phyloP scores from a whole-genome alignment of 2,113 vertebrate genomes.

The Sapayoa aenigma region DNA sequence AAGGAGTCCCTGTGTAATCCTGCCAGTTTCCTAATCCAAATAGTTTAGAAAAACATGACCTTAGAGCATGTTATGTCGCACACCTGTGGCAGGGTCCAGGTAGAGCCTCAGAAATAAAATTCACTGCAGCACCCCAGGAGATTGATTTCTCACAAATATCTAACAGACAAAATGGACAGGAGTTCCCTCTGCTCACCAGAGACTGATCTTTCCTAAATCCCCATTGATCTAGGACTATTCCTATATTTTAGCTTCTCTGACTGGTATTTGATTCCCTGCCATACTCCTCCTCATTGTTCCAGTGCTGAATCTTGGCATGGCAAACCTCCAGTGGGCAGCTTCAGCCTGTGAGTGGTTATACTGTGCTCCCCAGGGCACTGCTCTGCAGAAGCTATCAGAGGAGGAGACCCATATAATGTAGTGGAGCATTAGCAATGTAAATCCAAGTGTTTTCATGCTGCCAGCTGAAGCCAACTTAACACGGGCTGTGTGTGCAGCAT shows the following conservation, averaged over 20 bases:
- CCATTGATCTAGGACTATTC: not conserved
- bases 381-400: not conserved
- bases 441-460: slow-evolving; percentile 1
- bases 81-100: not conserved
- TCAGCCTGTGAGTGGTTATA: not conserved
- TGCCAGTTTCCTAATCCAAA: not conserved
- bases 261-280: not conserved
- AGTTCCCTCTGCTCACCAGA: not conserved
- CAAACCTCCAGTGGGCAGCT: not conserved
- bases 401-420: not conserved
- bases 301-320: not conserved
- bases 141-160: not conserved
- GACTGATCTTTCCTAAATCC: not conserved
- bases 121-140: not conserved
- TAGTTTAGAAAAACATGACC: not conserved
- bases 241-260: not conserved
- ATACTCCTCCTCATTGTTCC: not conserved
- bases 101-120: not conserved
- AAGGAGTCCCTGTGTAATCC: not conserved
- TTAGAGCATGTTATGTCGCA: not conserved
- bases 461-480: slow-evolving; percentile 6
- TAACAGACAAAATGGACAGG: not conserved
- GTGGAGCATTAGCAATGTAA: not conserved
- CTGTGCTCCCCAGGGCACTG: not conserved
- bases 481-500: not conserved